These are phyloP conservation scores for Betta splendens DNA, from an alignment of 2,797 vertebrate species.

Conservation along the genomic window DNA sequence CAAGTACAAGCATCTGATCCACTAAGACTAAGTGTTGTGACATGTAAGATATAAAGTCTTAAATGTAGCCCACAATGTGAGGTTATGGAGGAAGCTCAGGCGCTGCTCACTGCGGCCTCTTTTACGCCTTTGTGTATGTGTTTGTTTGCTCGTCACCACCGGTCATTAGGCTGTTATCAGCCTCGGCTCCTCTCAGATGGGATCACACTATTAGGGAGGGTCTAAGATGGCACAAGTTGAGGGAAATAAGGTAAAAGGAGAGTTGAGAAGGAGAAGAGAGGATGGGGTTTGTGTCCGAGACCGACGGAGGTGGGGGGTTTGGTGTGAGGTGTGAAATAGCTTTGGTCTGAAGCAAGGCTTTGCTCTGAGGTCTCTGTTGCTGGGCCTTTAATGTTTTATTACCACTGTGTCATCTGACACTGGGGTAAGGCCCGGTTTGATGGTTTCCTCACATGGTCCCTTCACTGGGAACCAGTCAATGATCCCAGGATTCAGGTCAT, in stretches of 20 bases:
- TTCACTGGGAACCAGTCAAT: neutral
- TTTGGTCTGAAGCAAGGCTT: slow-evolving; percentile 35
- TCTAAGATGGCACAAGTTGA: neutral
- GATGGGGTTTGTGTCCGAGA: neutral
- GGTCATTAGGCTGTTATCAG: slow-evolving; percentile 1
- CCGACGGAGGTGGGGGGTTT: neutral
- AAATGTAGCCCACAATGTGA: too few relatives aligned
- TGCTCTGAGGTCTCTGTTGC: slow-evolving; percentile 36
- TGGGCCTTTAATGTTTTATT: slow-evolving; percentile 60
- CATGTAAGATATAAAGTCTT: too few relatives aligned
- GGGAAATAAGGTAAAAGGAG: neutral
- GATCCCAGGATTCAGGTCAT: too few relatives aligned
- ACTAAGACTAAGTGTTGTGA: too few relatives aligned
- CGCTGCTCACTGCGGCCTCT: neutral
- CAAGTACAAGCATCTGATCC: too few relatives aligned
- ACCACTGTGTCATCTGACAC: slow-evolving; percentile 82
- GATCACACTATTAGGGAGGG: slow-evolving; percentile 13
- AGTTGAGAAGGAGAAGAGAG: neutral
- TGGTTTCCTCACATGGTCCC: neutral
- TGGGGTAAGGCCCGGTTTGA: slow-evolving; percentile 80
- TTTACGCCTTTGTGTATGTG: slow-evolving; percentile 10
- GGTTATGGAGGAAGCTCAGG: neutral
- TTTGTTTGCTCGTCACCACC: neutral
- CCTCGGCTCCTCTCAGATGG: slow-evolving; percentile 11
- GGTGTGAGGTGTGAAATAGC: slow-evolving; percentile 41